A percentile compares a stretch with the other conserved stretches of the same genome.
phyloP scores from a whole-genome alignment of 2,113 vertebrate genomes.

The Brachypodius melanocephalos region DNA sequence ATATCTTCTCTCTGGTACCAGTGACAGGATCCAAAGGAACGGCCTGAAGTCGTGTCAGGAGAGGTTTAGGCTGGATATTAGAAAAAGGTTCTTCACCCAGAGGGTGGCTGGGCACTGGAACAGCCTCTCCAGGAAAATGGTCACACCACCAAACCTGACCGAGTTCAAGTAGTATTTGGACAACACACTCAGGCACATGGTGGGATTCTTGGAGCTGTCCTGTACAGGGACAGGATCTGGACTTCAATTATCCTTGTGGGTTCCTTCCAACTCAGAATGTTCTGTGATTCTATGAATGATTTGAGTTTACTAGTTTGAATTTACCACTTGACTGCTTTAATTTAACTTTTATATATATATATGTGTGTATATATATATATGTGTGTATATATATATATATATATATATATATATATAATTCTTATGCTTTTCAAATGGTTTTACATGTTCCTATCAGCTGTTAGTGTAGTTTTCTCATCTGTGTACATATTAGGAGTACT shows the following conservation, averaged over 20 bases:
- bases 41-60: rapidly evolving
- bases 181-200: background rate
- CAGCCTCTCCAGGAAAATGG: background rate
- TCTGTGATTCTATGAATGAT: background rate
- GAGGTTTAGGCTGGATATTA: background rate
- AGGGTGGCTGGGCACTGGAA: background rate
- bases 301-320: background rate
- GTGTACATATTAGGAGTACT: background rate
- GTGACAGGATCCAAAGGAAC: background rate
- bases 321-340: background rate
- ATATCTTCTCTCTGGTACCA: background rate
- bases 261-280: background rate
- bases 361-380: too few relatives aligned
- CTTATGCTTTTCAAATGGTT: background rate
- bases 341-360: background rate
- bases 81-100: background rate
- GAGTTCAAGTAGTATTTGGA: background rate
- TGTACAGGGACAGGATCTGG: background rate
- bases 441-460: background rate
- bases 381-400: too few relatives aligned
- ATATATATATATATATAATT: too few relatives aligned
- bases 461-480: background rate
- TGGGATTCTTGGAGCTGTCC: background rate
- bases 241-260: background rate
- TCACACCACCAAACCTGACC: background rate